Evolutionary conservation across 2,888 invertebrate species (phyloP).

Genomic region (Operophtera brumata): DNA sequence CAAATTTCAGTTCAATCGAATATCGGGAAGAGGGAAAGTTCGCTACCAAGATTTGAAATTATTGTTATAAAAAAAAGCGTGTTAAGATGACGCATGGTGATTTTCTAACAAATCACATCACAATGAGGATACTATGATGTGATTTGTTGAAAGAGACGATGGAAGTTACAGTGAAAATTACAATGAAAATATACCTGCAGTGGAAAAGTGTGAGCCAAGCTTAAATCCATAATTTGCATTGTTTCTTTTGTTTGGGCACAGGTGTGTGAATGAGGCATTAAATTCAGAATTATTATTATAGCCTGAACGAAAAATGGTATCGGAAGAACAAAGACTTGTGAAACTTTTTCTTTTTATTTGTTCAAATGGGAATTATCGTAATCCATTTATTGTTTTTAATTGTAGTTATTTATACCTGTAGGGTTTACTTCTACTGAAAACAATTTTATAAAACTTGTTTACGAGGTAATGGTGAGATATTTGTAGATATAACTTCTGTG

Average conservation of each 20-base stretch:
- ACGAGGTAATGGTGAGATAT: too few relatives aligned
- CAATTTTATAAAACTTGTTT: too few relatives aligned
- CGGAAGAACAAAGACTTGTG: conserved; percentile 13
- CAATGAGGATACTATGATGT: too few relatives aligned
- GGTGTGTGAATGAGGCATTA: conserved; percentile 29
- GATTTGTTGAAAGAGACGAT: too few relatives aligned
- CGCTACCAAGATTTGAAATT: too few relatives aligned
- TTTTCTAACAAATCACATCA: too few relatives aligned
- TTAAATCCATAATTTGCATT: conserved; percentile 15
- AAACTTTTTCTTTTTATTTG: conserved; percentile 17
- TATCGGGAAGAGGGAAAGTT: too few relatives aligned
- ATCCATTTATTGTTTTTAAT: conserved; percentile 17
- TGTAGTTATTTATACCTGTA: background rate
- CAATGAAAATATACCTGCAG: background rate
- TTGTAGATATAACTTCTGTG: too few relatives aligned
- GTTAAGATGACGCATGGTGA: too few relatives aligned
- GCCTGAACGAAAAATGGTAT: conserved; percentile 17
- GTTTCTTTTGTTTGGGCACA: conserved; percentile 27
- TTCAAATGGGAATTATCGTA: conserved; percentile 13
- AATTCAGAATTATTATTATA: conserved; percentile 29
- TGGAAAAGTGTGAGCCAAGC: conserved; percentile 11
- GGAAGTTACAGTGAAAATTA: background rate
- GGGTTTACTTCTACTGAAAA: background rate
- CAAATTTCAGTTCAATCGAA: too few relatives aligned
- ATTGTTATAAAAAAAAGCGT: too few relatives aligned